Percentiles rank a stretch among this genome's conserved stretches.
phyloP scores from a whole-genome alignment of 2,888 invertebrate species.

The Gisinianus flammeolus region DNA sequence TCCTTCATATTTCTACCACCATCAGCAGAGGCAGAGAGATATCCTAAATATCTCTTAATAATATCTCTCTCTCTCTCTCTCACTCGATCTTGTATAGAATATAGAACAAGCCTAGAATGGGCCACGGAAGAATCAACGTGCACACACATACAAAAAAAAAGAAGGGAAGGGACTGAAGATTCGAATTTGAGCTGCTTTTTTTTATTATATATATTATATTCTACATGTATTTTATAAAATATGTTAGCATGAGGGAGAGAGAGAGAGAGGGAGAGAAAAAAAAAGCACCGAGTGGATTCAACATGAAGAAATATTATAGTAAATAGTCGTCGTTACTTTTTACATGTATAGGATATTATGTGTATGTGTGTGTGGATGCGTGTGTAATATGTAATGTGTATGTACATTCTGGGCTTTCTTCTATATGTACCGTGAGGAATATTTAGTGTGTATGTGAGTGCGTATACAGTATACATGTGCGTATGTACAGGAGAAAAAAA shows the following conservation, averaged over 20 bases:
- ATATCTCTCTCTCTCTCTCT: not conserved
- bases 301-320: not conserved
- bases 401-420: too few relatives aligned
- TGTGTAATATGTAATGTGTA: too few relatives aligned
- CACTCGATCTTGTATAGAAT: not conserved
- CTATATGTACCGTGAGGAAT: too few relatives aligned
- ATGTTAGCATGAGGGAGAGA: not conserved
- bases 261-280: not conserved
- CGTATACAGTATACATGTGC: not conserved
- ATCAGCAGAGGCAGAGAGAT: not conserved
- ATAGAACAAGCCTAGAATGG: not conserved
- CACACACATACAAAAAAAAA: not conserved
- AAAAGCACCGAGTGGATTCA: not conserved
- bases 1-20: not conserved
- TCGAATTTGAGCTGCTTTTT: too few relatives aligned
- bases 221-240: not conserved
- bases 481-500: not conserved
- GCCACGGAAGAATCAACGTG: not conserved
- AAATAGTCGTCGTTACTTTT: too few relatives aligned
- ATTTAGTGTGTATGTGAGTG: not conserved
- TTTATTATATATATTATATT: too few relatives aligned
- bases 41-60: not conserved
- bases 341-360: too few relatives aligned
- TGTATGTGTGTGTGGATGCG: too few relatives aligned
- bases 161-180: too few relatives aligned